These are phyloP conservation scores for Orthosia incerta DNA, from an alignment of 2,888 invertebrate species.

Conservation along the genomic window DNA sequence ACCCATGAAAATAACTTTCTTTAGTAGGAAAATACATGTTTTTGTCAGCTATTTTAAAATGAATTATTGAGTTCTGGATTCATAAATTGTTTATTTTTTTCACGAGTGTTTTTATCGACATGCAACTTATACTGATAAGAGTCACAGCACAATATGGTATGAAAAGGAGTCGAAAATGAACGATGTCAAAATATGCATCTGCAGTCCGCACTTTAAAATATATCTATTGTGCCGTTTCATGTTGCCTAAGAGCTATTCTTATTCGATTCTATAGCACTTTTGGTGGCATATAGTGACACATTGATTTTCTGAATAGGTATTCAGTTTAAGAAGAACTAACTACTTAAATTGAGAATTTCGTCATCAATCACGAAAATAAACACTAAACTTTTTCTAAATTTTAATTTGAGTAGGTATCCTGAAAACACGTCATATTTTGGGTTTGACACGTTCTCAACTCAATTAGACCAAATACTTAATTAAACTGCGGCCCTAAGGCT, in stretches of 20 bases:
- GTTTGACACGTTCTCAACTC: too few species aligned
- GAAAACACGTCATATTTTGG: too few species aligned
- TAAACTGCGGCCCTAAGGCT: too few species aligned
- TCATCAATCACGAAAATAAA: too few species aligned
- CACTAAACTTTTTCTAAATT: too few species aligned
- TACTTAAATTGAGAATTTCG: too few species aligned
- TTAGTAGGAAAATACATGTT: neutral
- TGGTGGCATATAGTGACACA: neutral
- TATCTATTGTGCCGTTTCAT: neutral
- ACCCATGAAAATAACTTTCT: neutral
- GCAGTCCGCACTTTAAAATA: neutral
- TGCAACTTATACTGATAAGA: neutral
- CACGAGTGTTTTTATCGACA: neutral
- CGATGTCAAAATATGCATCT: neutral
- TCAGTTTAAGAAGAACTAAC: neutral
- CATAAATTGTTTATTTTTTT: neutral
- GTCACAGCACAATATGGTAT: neutral
- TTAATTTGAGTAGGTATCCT: too few species aligned
- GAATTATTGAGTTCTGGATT: neutral
- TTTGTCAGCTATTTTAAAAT: neutral
- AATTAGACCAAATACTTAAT: too few species aligned
- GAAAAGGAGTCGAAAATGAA: neutral
- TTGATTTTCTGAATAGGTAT: neutral
- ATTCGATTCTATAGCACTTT: neutral
- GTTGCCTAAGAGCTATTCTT: too few species aligned